Base-by-base conservation (phyloP, 2,888 invertebrate species). In the Gryllus longicercus region DNA sequence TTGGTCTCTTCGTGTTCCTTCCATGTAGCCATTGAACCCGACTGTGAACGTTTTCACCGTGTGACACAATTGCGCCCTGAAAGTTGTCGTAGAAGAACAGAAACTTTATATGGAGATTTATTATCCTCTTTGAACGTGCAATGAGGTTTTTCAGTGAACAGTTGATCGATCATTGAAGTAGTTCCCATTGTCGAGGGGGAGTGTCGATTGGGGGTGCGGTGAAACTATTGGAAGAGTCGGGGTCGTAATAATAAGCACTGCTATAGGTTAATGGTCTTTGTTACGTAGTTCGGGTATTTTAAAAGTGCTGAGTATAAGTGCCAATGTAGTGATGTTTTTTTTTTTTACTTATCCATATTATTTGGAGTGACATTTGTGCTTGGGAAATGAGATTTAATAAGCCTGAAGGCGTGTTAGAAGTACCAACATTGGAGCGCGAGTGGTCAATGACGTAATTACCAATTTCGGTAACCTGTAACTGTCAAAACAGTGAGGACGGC, bases 21-120 rank as follows among this genome's bases (percentile, higher is more conserved):
- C 18, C n/a, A 78, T 18, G 80, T 80, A 81, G 82, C 82, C 82
- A 82, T 82, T 82, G 82, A 79, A 82, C 82, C 79, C 77, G 51
- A 23, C 38, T 75, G 74, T n/a, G 77, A 79, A 76, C 77, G 75
- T 75, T 78, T 80, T 23, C 76, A n/a, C 75, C 49, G 38, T 50
- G 38, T 63, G 76, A 78, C 78, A 75, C 50, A 74, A 50, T 78
- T 51, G 25, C 74, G 5, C 14, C 25, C 50, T 16, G 50, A 12
- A 51, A 50, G 18, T 63, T 63, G 5, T 11, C 14, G 14, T 38
- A 51, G 16, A 18, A 76, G 16, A 25, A 11, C 18, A 51, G 79
- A 51, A 50, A 76, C 11, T 23, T 75, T 51, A 76, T 18, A 10
- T 2, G 38, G 38, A 38, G 38, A 38, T 38, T 21, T n/a, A 8